Percentiles rank a stretch among this genome's conserved stretches.
These are phyloP conservation scores for Melitaea athalia DNA, from an alignment of 2,888 invertebrate species.

Conservation along the genomic window DNA sequence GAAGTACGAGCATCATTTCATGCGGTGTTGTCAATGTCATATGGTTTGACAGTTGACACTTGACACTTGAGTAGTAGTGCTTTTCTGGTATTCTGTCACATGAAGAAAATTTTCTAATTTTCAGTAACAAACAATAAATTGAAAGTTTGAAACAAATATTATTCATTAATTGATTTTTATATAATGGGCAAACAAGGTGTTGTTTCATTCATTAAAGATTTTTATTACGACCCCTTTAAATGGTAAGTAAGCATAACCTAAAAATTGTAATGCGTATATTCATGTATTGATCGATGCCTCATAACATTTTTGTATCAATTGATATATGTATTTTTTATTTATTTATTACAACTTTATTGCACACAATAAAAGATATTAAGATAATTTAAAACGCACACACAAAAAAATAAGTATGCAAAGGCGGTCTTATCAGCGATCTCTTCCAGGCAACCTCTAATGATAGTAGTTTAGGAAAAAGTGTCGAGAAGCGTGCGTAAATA, in stretches of 20 bases:
- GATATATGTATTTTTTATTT: too few species aligned
- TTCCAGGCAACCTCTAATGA: too few species aligned
- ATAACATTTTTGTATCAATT: background rate
- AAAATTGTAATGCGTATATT: slow-evolving; percentile 17
- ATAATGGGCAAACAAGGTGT: slow-evolving; percentile 84
- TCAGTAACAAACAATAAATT: background rate
- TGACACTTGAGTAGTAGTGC: background rate
- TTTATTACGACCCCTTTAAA: slow-evolving; percentile 90
- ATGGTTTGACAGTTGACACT: background rate
- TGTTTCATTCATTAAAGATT: slow-evolving; percentile 81
- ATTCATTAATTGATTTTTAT: slow-evolving; percentile 24
- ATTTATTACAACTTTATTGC: too few species aligned
- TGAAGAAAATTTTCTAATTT: background rate
- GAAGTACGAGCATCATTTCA: too few species aligned
- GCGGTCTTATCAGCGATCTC: too few species aligned
- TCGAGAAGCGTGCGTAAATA: too few species aligned
- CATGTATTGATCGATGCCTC: background rate
- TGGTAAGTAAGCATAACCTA: slow-evolving; percentile 83
- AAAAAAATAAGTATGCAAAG: too few species aligned
- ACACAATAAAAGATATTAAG: too few species aligned
- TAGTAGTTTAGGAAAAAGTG: too few species aligned
- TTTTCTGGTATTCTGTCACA: too few species aligned
- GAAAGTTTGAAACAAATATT: background rate
- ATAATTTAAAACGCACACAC: too few species aligned
- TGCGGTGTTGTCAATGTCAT: background rate